Percentiles rank a stretch among this genome's conserved stretches.
Conservation (phyloP, 2,888 invertebrate species). For the Gymnoscelis rufifasciata region DNA sequence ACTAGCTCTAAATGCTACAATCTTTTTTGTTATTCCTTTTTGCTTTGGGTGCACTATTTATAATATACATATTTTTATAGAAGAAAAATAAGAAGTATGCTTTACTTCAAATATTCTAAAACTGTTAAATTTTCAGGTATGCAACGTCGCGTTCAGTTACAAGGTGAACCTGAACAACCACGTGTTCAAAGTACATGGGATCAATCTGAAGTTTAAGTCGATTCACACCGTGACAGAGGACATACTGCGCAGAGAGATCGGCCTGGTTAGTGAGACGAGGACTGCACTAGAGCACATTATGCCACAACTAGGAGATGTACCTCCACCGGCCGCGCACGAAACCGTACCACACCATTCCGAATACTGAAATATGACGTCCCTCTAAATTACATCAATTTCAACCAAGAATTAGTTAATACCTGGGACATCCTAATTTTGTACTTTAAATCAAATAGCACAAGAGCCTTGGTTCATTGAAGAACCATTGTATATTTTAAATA, state of each 20-base stretch:
- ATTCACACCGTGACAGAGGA: conserved; percentile 72
- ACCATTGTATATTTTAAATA: no score
- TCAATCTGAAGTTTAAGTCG: conserved; percentile 73
- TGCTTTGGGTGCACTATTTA: no score
- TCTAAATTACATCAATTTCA: not conserved
- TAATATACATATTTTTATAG: no score
- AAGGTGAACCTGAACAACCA: conserved; percentile 76
- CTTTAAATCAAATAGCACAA: no score
- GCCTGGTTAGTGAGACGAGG: conserved; percentile 53
- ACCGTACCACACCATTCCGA: conserved; percentile 42
- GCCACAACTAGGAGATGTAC: conserved; percentile 55
- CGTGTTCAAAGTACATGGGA: conserved; percentile 68
- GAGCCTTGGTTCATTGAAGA: no score
- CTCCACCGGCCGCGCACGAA: conserved; percentile 58
- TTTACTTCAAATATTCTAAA: not conserved
- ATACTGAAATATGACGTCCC: conserved; percentile 15
- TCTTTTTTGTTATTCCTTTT: no score
- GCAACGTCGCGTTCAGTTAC: conserved; percentile 74
- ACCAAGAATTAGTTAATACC: no score
- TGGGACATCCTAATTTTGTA: no score
- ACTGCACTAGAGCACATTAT: conserved; percentile 60
- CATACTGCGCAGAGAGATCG: conserved; percentile 59
- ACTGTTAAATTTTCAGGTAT: conserved; percentile 49
- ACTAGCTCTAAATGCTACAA: no score
- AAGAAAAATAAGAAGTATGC: no score